These are phyloP conservation scores for Alces alces DNA, from an alignment of 2,113 vertebrate genomes.

Conservation along the genomic window DNA sequence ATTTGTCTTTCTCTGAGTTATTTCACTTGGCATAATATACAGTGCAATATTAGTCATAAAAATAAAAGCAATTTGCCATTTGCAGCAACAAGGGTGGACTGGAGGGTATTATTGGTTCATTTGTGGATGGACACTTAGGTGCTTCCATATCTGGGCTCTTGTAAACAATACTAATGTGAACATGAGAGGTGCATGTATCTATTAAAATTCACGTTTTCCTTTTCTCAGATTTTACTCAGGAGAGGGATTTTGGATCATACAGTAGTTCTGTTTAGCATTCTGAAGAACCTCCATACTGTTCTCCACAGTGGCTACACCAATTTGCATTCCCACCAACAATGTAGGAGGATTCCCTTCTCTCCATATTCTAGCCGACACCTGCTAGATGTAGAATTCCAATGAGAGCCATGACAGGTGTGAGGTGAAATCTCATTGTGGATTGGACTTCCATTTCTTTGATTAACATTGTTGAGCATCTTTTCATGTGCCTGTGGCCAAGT, in stretches of 20 bases:
- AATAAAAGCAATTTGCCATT: not conserved
- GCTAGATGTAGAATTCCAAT: not conserved
- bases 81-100: not conserved
- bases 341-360: not conserved
- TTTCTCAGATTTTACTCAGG: not conserved
- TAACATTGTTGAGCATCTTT: not conserved
- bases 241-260: not conserved
- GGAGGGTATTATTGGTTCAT: not conserved
- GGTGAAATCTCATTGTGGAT: not conserved
- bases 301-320: not conserved
- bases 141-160: not conserved
- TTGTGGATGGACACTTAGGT: rapidly evolving
- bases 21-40: not conserved
- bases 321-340: not conserved
- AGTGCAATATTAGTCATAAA: not conserved
- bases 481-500: not conserved
- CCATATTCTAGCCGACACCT: rapidly evolving
- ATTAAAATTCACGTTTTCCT: not conserved
- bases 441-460: not conserved
- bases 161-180: not conserved
- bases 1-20: not conserved
- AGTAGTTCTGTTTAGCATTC: not conserved
- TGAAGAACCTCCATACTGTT: not conserved
- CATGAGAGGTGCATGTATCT: not conserved
- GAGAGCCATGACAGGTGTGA: rapidly evolving